A percentile compares a stretch with the other conserved stretches of the same genome.
Evolutionary conservation across 37 sponge, comb jelly and placozoan species (phyloP).

Genomic region (Tethya wilhelma): DNA sequence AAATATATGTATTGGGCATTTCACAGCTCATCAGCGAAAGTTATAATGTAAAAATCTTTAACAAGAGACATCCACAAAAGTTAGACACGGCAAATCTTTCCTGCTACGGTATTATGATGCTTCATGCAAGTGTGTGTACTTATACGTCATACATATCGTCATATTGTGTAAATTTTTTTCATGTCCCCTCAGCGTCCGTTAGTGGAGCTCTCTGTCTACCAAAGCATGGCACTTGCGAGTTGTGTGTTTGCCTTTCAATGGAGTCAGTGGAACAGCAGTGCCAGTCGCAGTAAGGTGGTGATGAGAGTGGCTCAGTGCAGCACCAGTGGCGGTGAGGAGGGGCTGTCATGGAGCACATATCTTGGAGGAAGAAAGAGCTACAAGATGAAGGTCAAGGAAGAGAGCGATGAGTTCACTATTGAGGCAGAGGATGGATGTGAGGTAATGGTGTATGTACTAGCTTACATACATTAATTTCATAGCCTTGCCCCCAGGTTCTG

Average conservation of each 20-base stretch:
- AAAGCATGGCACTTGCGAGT: slow-evolving; percentile 70
- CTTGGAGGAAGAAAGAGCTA: slow-evolving; percentile 38
- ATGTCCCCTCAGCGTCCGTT: slow-evolving; percentile 26
- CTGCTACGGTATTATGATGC: too few species aligned
- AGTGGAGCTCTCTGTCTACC: slow-evolving; percentile 62
- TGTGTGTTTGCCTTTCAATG: slow-evolving; percentile 58
- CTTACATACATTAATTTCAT: background rate
- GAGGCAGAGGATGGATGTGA: slow-evolving; percentile 26
- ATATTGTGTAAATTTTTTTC: background rate
- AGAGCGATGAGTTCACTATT: slow-evolving; percentile 30
- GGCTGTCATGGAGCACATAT: slow-evolving; percentile 27
- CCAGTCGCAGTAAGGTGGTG: slow-evolving; percentile 21
- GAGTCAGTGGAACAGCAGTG: slow-evolving; percentile 79
- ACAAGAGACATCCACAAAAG: too few species aligned
- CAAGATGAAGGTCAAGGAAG: slow-evolving; percentile 37
- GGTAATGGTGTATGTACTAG: slow-evolving; percentile 7
- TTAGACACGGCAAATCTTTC: too few species aligned
- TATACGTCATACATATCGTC: background rate
- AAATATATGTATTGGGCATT: too few species aligned
- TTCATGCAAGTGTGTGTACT: background rate
- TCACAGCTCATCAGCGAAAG: too few species aligned
- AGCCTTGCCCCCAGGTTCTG: background rate
- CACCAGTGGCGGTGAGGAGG: slow-evolving; percentile 6
- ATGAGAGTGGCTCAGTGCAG: slow-evolving; percentile 6
- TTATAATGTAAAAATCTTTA: too few species aligned